Percentiles rank a stretch among this genome's conserved stretches.
Conservation (phyloP, 2,113 vertebrate species). For the Trichomycterus rosablanca region DNA sequence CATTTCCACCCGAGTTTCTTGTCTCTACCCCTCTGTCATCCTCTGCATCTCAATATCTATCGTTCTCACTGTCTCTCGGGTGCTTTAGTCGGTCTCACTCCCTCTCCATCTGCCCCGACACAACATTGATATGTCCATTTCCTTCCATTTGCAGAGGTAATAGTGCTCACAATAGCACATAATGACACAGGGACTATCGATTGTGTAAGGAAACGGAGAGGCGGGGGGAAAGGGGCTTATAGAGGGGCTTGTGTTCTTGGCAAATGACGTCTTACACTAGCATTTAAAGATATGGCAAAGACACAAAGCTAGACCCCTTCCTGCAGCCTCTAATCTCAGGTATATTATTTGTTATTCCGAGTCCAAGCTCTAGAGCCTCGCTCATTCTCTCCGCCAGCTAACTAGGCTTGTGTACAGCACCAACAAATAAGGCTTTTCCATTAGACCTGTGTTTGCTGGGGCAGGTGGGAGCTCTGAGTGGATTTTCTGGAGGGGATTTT, state of each 20-base stretch:
- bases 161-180: conserved; percentile 36
- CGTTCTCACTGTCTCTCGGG: conserved; percentile 4
- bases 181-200: conserved; percentile 38
- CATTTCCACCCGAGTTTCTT: not conserved
- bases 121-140: conserved; percentile 44
- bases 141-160: conserved; percentile 44
- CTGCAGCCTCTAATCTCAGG: conserved; percentile 37
- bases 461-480: conserved; percentile 34
- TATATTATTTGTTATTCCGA: conserved; percentile 41
- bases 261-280: conserved; percentile 34
- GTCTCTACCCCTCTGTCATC: conserved; percentile 1
- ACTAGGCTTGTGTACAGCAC: conserved; percentile 22
- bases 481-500: conserved; percentile 38
- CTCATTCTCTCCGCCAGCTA: conserved; percentile 14
- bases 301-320: conserved; percentile 24
- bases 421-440: conserved; percentile 40
- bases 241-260: conserved; percentile 19
- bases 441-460: conserved; percentile 28
- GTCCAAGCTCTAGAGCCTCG: conserved; percentile 29
- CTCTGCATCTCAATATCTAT: conserved; percentile 2
- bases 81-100: conserved; percentile 7
- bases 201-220: conserved; percentile 29
- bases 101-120: conserved; percentile 31
- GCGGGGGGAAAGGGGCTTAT: not conserved
- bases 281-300: conserved; percentile 32